Evolutionary conservation across 2,113 vertebrate species (phyloP), one percentile per base, ranked within the genome.

Genomic region (Silurus meridionalis): DNA sequence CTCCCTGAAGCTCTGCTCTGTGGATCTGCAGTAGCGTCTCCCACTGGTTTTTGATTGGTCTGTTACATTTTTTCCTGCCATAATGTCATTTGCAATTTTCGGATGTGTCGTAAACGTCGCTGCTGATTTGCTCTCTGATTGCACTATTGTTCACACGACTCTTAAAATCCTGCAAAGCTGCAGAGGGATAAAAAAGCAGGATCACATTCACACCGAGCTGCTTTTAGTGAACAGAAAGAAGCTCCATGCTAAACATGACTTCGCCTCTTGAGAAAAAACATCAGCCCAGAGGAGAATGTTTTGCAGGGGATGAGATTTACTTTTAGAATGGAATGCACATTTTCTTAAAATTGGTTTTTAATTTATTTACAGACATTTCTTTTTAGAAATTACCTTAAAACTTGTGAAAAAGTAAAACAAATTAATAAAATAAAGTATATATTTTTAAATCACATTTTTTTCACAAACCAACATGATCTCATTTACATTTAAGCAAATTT

Each of bases 81-180:
- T 52, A n/a, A 64, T 83, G 58, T 71, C 28, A 82, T 74, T 85
- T 17, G 67, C 19, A 58, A 48, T 87, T 87, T 74, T 52, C 37
- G 61, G 28, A 53, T 19, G 48, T 74, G 75, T 69, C 25, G 66
- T 46, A 19, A 77, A 58, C 48, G 64, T 37, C 14, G 80, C 63
- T 53, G 85, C 63, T 74, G 64, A 80, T 85, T 86, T 79, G 48
- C 58, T 75, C 53, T 52, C 75, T 84, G 85, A 83, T 86, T 86
- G 78, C 71, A 21, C 61, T 60, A 79, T 88, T 88, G 74, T 83
- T 82, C 79, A 13, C 8, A 55, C 28, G 52, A 75, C 61, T 74
- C 25, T 37, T 37, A 37, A 37, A 37, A 37, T 2, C 37, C 37
- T 37, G 6, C 50, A n/a, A 81, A 48, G 21, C 48, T 13, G 46